phyloP scores from a whole-genome alignment of 1,140 invertebrate species.

The Vanessa atalanta region DNA sequence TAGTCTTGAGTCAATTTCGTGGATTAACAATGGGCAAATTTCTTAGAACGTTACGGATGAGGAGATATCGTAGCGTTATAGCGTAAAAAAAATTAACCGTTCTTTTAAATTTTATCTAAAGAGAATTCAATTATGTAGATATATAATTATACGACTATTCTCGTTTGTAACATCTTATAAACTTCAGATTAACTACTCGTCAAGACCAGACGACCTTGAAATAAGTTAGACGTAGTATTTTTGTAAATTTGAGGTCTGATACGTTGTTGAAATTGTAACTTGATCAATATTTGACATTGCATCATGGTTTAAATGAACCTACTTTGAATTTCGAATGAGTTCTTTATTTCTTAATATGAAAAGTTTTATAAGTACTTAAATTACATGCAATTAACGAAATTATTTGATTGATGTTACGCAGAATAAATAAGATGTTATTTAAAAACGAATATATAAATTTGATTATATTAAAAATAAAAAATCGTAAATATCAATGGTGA shows the following conservation, averaged over 20 bases:
- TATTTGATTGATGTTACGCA: too few species aligned
- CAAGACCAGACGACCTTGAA: conserved; percentile 28
- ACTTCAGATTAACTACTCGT: conserved; percentile 1
- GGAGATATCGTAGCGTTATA: not conserved
- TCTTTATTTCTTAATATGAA: conserved; percentile 4
- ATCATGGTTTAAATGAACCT: conserved; percentile 3
- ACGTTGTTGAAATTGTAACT: conserved; percentile 10
- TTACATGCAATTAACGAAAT: not conserved
- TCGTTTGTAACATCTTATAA: conserved; percentile 1
- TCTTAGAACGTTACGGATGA: conserved; percentile 10
- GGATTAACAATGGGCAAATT: conserved; percentile 4
- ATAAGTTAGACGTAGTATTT: conserved; percentile 7
- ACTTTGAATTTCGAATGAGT: not conserved
- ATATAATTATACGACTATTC: not conserved
- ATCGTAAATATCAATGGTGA: too few species aligned
- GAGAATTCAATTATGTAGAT: not conserved
- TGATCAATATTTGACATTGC: conserved; percentile 24
- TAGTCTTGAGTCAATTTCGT: conserved; percentile 1
- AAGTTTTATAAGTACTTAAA: not conserved
- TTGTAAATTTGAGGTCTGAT: conserved; percentile 8
- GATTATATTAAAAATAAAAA: too few species aligned
- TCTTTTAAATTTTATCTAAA: not conserved
- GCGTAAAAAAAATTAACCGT: conserved; percentile 6
- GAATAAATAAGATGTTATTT: too few species aligned
- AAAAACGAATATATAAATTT: too few species aligned